A percentile compares a stretch with the other conserved stretches of the same genome.
phyloP scores from a whole-genome alignment of 1,140 invertebrate species.

The Saxidomus purpurata region DNA sequence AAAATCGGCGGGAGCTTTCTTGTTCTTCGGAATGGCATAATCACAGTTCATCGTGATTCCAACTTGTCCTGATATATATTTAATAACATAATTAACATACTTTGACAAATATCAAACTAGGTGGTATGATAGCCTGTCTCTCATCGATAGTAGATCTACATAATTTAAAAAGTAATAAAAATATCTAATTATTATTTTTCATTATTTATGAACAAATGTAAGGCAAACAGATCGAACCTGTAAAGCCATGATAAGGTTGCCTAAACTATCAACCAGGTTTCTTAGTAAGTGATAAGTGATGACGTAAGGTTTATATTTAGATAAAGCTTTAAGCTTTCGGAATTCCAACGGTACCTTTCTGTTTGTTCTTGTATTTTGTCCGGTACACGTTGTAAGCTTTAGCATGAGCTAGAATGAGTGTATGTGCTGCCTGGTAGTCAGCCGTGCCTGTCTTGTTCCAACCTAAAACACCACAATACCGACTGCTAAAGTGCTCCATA shows the following conservation, averaged over 20 bases:
- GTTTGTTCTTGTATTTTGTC: slow-evolving; percentile 44
- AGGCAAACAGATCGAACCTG: too few species aligned
- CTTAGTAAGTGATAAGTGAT: too few species aligned
- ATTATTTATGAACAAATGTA: too few species aligned
- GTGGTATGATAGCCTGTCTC: too few species aligned
- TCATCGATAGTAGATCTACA: too few species aligned
- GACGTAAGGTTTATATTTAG: too few species aligned
- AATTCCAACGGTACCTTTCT: slow-evolving; percentile 54
- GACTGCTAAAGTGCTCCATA: too few species aligned
- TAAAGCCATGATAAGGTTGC: too few species aligned
- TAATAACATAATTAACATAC: background rate
- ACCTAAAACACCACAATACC: background rate
- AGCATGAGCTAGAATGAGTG: slow-evolving; percentile 82
- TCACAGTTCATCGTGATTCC: slow-evolving; percentile 75
- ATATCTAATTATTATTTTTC: too few species aligned
- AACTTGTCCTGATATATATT: slow-evolving; percentile 72
- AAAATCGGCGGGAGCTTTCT: slow-evolving; percentile 67
- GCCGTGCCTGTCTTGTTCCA: slow-evolving; percentile 65
- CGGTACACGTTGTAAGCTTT: slow-evolving; percentile 80
- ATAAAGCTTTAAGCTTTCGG: too few species aligned
- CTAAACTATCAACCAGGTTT: too few species aligned
- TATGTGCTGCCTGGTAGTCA: slow-evolving; percentile 76
- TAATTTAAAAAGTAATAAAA: too few species aligned
- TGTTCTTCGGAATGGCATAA: slow-evolving; percentile 74
- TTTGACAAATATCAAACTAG: background rate